Evolutionary conservation across 2,888 invertebrate genomes (phyloP).

Genomic region (Eumacrocentrus americanus): DNA sequence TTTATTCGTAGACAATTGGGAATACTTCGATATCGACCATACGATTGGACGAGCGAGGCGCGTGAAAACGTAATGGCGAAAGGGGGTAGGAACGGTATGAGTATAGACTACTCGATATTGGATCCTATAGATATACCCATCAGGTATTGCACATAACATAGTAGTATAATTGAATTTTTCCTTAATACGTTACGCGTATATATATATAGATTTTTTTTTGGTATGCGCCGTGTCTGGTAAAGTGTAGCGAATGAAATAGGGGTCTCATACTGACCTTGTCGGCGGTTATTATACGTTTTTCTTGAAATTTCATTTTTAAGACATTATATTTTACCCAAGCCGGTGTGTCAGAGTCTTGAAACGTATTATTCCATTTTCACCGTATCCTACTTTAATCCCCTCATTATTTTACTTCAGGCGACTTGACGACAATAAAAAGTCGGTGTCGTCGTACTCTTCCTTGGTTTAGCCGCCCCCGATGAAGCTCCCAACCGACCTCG

Average conservation of each 20-base stretch:
- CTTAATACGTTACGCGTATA: background rate
- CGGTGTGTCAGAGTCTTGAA: conserved; percentile 1
- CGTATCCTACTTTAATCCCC: conserved; percentile 24
- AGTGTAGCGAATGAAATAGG: too few relatives aligned
- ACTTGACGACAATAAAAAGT: conserved; percentile 40
- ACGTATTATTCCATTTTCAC: conserved; percentile 11
- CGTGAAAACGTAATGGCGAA: background rate
- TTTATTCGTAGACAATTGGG: background rate
- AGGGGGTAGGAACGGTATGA: too few relatives aligned
- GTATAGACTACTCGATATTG: background rate
- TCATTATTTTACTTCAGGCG: conserved; percentile 49
- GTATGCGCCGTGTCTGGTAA: too few relatives aligned
- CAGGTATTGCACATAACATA: too few relatives aligned
- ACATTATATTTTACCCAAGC: background rate
- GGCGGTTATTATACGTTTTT: conserved; percentile 14
- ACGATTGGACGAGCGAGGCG: background rate
- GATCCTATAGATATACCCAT: background rate
- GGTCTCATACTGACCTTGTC: too few relatives aligned
- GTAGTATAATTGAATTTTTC: background rate
- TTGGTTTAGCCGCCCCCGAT: conserved; percentile 16
- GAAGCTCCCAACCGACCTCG: conserved; percentile 18
- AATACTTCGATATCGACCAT: background rate
- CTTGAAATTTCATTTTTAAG: background rate
- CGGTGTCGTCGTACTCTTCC: conserved; percentile 21
- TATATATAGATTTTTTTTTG: conserved; percentile 7